These are phyloP conservation scores for Raphicerus campestris DNA, from an alignment of 2,113 vertebrate genomes.

Conservation along the genomic window DNA sequence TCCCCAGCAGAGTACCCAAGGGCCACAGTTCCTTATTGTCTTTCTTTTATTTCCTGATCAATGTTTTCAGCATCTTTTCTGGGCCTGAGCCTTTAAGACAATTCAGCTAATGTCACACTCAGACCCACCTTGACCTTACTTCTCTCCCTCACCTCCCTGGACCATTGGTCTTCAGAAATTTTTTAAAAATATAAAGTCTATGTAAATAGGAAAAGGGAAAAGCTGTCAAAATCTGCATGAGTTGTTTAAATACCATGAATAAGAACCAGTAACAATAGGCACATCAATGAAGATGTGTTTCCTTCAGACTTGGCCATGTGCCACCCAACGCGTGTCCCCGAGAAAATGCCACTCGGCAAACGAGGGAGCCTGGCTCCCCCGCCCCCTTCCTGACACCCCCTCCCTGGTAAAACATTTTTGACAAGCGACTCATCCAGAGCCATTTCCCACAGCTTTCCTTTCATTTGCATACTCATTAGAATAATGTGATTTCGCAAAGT, in stretches of 20 bases:
- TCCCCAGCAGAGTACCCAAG: constrained; percentile 7
- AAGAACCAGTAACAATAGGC: constrained; percentile 77
- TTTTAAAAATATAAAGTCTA: constrained; percentile 59
- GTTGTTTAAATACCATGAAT: constrained; percentile 80
- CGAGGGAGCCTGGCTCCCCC: constrained; percentile 22
- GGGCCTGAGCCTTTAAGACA: too few species aligned
- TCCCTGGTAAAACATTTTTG: constrained; percentile 85
- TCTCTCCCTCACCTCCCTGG: not conserved
- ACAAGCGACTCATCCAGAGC: constrained; percentile 86
- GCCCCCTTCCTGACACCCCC: constrained; percentile 3
- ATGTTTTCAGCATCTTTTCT: not conserved
- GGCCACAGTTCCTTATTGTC: not conserved
- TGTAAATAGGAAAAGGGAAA: constrained; percentile 70
- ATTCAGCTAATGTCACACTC: not conserved
- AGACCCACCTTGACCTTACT: not conserved
- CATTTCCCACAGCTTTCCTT: constrained; percentile 87
- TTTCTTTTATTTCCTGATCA: not conserved
- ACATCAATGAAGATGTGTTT: constrained; percentile 81
- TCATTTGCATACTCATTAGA: constrained; percentile 92
- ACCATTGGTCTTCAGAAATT: constrained; percentile 31
- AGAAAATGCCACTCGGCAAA: constrained; percentile 67
- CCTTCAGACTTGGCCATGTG: constrained; percentile 82
- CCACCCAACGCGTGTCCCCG: constrained; percentile 81
- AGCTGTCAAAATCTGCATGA: constrained; percentile 81
- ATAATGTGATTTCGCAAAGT: constrained; percentile 85